Evolutionary conservation across 64 coral and sea anemone species (phyloP), one percentile per base, ranked within the genome.

Genomic region (Acropora yongei): DNA sequence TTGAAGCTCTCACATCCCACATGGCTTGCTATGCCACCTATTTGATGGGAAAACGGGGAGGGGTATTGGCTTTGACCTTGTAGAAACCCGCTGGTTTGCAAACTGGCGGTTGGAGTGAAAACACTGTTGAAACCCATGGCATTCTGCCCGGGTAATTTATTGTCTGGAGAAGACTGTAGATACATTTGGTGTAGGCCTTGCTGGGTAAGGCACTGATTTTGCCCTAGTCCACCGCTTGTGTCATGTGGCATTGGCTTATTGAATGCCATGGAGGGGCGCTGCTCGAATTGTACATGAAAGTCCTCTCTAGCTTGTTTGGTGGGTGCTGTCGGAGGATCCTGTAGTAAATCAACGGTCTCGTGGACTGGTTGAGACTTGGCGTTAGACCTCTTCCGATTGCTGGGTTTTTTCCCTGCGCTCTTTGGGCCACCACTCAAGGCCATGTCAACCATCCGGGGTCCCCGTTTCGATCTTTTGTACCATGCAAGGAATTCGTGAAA

Each of bases 401-500:
- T 88, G 45, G 92, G 50, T 42, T 77, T 94, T 63, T 63, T 63
- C 12, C 58, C 58, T 2, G 58, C 58, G 12, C 58, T 84, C 6
- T 88, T 76, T 8, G 91, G 91, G 9, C 76, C 85, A n/a, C 84
- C 17, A 13, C 80, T 44, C 20, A 67, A 57, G 12, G 77, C 85
- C 84, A 93, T 88, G 41, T 78, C 85, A 58, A 82, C 80, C 91
- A 93, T 88, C 12, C 39, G 41, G 5, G 91, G 75, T 20, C 53
- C 61, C 49, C 88, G 80, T 73, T 67, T 89, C 12, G 60, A 63
- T 63, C 60, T 10, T 74, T 75, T 89, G 12, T 63, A 63, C 60
- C 60, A 63, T 10, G 60, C 60, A 13, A 63, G 8, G 12, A 63
- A 63, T 63, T 63, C 60, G 8, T 63, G 0, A 10, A 63, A 63